Conservation (phyloP, 2,113 vertebrate genomes). For the Eidolon helvum region DNA sequence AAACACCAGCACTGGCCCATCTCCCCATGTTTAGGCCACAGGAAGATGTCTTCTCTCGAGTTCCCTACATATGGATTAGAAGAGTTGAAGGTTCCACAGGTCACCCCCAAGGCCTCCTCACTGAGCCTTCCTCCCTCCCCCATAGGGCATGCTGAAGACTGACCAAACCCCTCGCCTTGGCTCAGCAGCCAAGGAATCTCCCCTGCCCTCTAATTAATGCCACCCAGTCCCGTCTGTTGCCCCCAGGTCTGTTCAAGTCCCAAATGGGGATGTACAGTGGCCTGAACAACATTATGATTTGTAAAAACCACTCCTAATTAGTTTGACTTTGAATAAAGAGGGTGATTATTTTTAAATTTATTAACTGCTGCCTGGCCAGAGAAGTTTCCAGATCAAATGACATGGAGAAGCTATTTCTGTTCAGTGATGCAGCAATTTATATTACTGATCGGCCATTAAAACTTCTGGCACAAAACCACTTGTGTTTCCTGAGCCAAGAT, state of each 20-base stretch:
- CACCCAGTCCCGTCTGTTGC: not conserved
- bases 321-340: conserved; percentile 58
- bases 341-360: conserved; percentile 81
- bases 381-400: conserved; percentile 74
- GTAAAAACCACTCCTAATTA: conserved; percentile 64
- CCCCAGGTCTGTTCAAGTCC: conserved; percentile 34
- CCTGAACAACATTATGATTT: conserved; percentile 58
- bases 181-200: not conserved
- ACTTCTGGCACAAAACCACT: conserved; percentile 54
- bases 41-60: not conserved
- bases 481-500: conserved; percentile 70
- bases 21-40: not conserved
- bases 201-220: conserved; percentile 29
- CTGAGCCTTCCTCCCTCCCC: not conserved
- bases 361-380: conserved; percentile 74
- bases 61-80: not conserved
- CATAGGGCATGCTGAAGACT: not conserved
- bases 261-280: not conserved
- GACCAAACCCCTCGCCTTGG: not conserved
- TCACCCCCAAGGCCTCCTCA: not conserved
- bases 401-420: conserved; percentile 72
- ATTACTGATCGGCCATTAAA: conserved; percentile 53
- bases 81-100: not conserved
- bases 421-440: conserved; percentile 80
- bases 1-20: not conserved